These are phyloP conservation scores for Meganola albula DNA, from an alignment of 2,888 invertebrate genomes.

Conservation along the genomic window DNA sequence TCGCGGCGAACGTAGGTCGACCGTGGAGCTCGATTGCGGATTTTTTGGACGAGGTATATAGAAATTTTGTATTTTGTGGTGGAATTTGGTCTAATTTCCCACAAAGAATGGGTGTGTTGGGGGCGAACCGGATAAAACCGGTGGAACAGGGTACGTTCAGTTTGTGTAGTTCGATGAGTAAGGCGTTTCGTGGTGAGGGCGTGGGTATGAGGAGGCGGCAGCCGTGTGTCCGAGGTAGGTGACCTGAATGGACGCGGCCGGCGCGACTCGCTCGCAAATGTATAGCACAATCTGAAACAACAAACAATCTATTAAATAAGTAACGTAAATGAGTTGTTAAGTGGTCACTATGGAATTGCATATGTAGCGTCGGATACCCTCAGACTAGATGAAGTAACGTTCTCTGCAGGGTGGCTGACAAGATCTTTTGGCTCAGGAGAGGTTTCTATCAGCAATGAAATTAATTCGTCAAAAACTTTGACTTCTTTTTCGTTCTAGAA, in stretches of 20 bases:
- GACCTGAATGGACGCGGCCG: slow-evolving; percentile 72
- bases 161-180: slow-evolving; percentile 81
- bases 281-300: slow-evolving; percentile 80
- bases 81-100: slow-evolving; percentile 84
- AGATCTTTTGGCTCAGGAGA: no score
- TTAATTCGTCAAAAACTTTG: no score
- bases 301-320: slow-evolving; percentile 4
- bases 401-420: no score
- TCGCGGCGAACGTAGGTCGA: slow-evolving; percentile 81
- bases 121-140: slow-evolving; percentile 78
- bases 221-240: slow-evolving; percentile 69
- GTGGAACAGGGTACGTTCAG: slow-evolving; percentile 83
- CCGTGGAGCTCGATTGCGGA: slow-evolving; percentile 78
- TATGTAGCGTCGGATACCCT: no score
- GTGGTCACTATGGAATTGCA: no score
- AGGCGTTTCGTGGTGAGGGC: slow-evolving; percentile 65
- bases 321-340: no score
- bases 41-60: slow-evolving; percentile 75
- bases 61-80: slow-evolving; percentile 70
- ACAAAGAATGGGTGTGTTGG: slow-evolving; percentile 75
- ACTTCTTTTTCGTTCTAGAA: no score
- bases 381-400: no score
- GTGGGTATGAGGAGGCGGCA: slow-evolving; percentile 77
- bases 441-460: no score
- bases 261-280: slow-evolving; percentile 58